phyloP scores from a whole-genome alignment of 2,113 vertebrate genomes.

The Aleadryas rufinucha region DNA sequence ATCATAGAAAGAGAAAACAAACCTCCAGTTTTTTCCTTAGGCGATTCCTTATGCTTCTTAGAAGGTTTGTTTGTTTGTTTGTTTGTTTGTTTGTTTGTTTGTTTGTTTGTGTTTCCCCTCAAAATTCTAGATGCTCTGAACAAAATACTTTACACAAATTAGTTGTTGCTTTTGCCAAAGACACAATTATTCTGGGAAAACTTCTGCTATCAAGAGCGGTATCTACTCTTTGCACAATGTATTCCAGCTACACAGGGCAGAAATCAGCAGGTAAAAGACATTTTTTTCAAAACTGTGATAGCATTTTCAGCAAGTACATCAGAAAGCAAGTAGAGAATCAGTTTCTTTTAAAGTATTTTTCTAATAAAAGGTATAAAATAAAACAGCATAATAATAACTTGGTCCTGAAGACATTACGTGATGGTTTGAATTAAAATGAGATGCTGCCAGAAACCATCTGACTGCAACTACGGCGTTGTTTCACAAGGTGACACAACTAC shows the following conservation, averaged over 20 bases:
- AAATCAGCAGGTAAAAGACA: neutral
- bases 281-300: neutral
- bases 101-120: neutral
- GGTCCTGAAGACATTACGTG: neutral
- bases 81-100: neutral
- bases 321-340: neutral
- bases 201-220: neutral
- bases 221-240: neutral
- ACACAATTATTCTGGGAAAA: neutral
- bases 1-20: neutral
- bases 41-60: neutral
- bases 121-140: neutral
- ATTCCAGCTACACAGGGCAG: neutral
- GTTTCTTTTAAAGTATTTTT: neutral
- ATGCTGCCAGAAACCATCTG: neutral
- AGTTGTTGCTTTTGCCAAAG: neutral
- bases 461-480: conserved; percentile 40
- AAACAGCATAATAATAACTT: neutral
- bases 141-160: neutral
- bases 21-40: neutral
- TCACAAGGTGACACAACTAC: conserved; percentile 68
- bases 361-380: neutral
- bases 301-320: neutral
- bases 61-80: neutral
- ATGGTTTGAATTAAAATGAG: neutral